Base-by-base conservation (phyloP, 2,888 invertebrate species). In the Campoletis raptor region DNA sequence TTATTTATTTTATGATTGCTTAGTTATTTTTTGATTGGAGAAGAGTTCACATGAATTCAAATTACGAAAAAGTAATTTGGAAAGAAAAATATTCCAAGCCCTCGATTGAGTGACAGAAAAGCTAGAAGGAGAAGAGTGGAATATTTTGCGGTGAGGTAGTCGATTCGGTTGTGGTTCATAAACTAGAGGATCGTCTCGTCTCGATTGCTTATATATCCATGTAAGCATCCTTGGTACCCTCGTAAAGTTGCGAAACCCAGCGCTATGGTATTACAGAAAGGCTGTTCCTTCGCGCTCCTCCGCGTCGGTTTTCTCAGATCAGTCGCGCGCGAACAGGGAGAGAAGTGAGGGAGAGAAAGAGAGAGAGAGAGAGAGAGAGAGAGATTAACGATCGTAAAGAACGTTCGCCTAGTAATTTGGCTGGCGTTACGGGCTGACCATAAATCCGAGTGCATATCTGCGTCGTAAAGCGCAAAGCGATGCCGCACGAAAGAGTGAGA, bases 331-430 rank as follows among this genome's bases (percentile, higher is more conserved):
- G 77, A 64, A 81, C 66, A 83, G 85, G 40, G 81, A 30, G 86
- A 61, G 79, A 84, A 80, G 72, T 24, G 72, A 66, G 78, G 80
- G 85, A 54, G 74, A 40, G 84, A 69, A 81, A 83, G 61, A 10
- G 57, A 61, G 61, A 30, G 61, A 61, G 48, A 48, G 48, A n/a
- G 30, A 30, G 30, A 1, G 30, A 30, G 30, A 30, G 30, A 78
- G 85, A 89, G 87, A 88, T 90, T 90, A 90, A 90, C 87, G 89
- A 90, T 88, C 89, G 89, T 90, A 89, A 89, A 89, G 89, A 89
- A 89, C 89, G 81, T 86, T 88, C 87, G 88, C 88, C 88, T 88
- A 88, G 89, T 90, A 90, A 89, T 90, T 89, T 89, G 89, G 88
- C 88, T 89, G 89, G 89, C 89, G 87, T 89, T 89, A 83, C 89